phyloP scores from a whole-genome alignment of 2,113 vertebrate species.

The Geothlypis trichas region DNA sequence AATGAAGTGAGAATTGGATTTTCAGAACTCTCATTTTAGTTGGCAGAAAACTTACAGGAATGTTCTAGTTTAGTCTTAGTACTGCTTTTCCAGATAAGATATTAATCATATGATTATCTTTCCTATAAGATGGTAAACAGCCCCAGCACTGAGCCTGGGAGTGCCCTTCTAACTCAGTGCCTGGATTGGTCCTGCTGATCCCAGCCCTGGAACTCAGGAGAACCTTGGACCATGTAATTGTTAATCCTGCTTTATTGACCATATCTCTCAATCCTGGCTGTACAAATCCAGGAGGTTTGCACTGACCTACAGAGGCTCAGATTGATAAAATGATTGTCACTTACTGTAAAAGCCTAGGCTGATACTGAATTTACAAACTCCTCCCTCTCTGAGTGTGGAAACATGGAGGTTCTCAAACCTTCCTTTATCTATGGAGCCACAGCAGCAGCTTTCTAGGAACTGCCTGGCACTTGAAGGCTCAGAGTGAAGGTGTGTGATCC shows the following conservation, averaged over 20 bases:
- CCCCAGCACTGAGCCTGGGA: background rate
- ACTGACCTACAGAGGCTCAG: background rate
- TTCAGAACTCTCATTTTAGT: background rate
- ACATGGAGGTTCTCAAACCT: background rate
- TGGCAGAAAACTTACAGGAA: background rate
- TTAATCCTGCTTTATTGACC: background rate
- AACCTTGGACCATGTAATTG: background rate
- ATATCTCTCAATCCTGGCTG: background rate
- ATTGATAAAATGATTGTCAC: background rate
- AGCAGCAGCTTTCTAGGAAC: background rate
- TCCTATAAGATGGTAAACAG: background rate
- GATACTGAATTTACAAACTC: background rate
- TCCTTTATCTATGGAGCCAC: background rate
- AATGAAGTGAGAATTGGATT: background rate
- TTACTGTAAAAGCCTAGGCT: background rate
- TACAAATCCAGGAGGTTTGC: background rate
- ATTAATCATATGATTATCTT: background rate
- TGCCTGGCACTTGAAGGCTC: background rate
- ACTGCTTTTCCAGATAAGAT: background rate
- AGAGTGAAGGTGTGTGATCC: background rate
- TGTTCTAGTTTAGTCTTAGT: background rate
- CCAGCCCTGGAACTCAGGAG: fast-evolving
- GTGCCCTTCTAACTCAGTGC: background rate
- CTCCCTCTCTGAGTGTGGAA: background rate
- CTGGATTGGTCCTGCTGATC: background rate